Evolutionary conservation across 2,113 vertebrate species (phyloP), one percentile per base, ranked within the genome.

Genomic region (Antigone vipio): DNA sequence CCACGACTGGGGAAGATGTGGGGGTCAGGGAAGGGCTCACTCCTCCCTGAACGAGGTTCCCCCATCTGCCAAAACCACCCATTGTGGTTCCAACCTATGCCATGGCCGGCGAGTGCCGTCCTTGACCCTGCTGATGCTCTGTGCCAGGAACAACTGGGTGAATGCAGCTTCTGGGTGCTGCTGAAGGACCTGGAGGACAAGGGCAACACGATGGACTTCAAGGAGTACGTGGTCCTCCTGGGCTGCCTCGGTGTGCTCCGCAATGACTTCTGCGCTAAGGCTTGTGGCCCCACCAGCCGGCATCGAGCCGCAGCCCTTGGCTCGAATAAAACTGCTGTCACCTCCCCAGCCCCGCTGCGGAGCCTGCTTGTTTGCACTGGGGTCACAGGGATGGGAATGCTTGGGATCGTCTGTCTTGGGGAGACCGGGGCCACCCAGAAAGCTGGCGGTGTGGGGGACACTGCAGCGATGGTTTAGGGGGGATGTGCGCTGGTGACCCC

Each of bases 91-190:
- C 2, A n/a, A 32, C 76, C 40, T 1, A 27, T 16, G 78, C 45
- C 5, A 0, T 0, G 6, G 26, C 17, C 4, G 2, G 16, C 0
- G 3, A 42, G 45, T 2, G 6, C 60, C 12, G 4, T 9, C 86
- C 56, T 7, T 22, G 62, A 6, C 27, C 32, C 56, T 1, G 0
- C 29, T 2, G 67, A 18, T 16, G 2, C 60, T 27, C 67, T 29
- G 35, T 18, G 55, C 73, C 38, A 2, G 9, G 18, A 27, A 7
- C 17, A 63, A 27, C 4, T 2, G 30, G 38, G 7, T 27, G 38
- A 8, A 40, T 2, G 5, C 45, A 12, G 52, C 52, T 34, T 34
- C 64, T 22, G n/a, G 64, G 15, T 5, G 63, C 20, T 63, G 35
- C 60, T 19, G 73, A 11, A 17, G 87, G 67, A 32, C 78, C 45